Evolutionary conservation across 2,888 invertebrate genomes (phyloP).

Genomic region (Oasisia sp.): DNA sequence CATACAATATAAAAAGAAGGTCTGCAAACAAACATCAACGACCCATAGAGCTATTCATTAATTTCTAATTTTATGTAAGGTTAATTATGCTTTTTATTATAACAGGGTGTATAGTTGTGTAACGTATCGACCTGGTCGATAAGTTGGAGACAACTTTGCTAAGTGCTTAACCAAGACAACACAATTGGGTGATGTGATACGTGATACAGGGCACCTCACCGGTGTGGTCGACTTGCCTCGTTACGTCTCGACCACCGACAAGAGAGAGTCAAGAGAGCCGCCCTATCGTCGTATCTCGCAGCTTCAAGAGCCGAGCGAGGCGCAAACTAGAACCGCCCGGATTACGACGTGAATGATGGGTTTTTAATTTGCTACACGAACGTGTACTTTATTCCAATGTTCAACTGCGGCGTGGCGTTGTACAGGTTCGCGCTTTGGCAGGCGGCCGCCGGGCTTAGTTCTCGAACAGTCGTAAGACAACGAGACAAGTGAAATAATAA

Average conservation of each 20-base stretch:
- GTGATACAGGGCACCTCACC: background rate
- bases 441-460: background rate
- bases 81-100: too few species aligned
- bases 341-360: background rate
- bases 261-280: background rate
- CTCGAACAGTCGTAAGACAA: background rate
- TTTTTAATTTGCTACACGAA: conserved; percentile 10
- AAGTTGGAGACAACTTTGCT: background rate
- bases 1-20: too few species aligned
- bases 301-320: background rate
- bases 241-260: background rate
- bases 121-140: too few species aligned
- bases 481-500: background rate
- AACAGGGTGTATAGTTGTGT: too few species aligned
- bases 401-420: background rate
- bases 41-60: too few species aligned
- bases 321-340: background rate
- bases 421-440: background rate
- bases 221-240: background rate
- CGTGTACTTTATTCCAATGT: conserved; percentile 5
- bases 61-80: too few species aligned
- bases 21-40: too few species aligned
- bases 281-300: background rate
- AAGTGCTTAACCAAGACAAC: background rate
- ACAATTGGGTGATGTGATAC: background rate